phyloP scores from a whole-genome alignment of 2,797 vertebrate genomes.

The Melanotaenia maccullochi region DNA sequence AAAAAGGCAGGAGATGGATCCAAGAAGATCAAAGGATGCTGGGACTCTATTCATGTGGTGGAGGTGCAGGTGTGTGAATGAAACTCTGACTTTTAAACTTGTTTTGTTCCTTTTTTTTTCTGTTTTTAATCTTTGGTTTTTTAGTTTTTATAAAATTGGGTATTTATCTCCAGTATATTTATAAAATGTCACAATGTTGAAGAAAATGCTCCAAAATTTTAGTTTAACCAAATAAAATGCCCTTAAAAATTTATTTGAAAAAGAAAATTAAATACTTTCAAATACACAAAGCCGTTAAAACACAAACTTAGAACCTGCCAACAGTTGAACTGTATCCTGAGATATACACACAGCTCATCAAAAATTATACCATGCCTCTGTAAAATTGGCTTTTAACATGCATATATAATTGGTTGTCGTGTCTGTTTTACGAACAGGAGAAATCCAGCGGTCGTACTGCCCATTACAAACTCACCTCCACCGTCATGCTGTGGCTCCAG shows the following conservation, averaged over 20 bases:
- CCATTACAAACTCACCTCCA: conserved; percentile 99
- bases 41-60: conserved; percentile 99
- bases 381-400: background rate
- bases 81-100: conserved; percentile 1
- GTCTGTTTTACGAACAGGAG: conserved; percentile 81
- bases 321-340: too few relatives aligned
- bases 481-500: conserved; percentile 99
- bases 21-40: conserved; percentile 99
- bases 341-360: background rate
- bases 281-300: too few relatives aligned
- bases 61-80: conserved; percentile 93
- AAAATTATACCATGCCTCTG: background rate
- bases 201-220: too few relatives aligned
- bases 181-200: too few relatives aligned
- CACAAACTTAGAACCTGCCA: too few relatives aligned
- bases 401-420: conserved; percentile 19
- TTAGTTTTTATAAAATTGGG: too few relatives aligned
- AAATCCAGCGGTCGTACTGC: conserved; percentile 97
- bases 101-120: background rate
- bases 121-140: background rate
- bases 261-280: background rate
- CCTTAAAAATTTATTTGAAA: background rate
- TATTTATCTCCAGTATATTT: too few relatives aligned
- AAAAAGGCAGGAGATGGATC: conserved; percentile 99
- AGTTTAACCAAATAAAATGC: too few relatives aligned